phyloP scores from a whole-genome alignment of 2,113 vertebrate genomes.

The Pedetes capensis region DNA sequence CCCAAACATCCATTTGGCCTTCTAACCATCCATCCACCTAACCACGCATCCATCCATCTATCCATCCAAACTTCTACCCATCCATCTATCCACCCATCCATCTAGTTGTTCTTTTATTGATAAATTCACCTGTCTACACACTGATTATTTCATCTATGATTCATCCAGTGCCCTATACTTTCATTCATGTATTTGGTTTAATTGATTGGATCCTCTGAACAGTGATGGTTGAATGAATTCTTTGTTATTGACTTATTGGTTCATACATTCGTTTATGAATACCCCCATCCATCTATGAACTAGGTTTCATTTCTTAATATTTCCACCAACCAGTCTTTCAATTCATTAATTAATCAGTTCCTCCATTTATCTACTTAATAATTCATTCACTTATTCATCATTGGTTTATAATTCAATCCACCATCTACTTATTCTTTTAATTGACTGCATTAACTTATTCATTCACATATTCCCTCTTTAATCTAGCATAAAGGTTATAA shows the following conservation, averaged over 20 bases:
- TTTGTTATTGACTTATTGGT: neutral
- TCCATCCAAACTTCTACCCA: too few species aligned
- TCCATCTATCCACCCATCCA: neutral
- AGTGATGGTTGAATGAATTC: neutral
- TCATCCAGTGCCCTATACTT: neutral
- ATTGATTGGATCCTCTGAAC: neutral
- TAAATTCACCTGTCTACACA: neutral
- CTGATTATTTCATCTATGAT: neutral
- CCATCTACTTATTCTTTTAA: neutral
- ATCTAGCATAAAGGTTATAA: neutral
- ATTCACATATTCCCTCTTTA: neutral
- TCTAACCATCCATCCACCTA: neutral
- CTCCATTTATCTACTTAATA: neutral
- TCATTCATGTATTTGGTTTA: neutral
- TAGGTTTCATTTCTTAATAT: neutral
- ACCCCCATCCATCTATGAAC: neutral
- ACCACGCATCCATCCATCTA: neutral
- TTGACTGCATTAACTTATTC: neutral
- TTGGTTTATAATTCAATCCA: neutral
- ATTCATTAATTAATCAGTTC: neutral
- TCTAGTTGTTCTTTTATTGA: neutral
- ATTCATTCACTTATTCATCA: neutral
- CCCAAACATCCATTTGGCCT: too few species aligned
- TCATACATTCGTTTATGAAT: neutral
- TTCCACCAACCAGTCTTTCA: neutral